These are phyloP conservation scores for Seira ritae DNA, from an alignment of 2,888 invertebrate species.

Conservation along the genomic window DNA sequence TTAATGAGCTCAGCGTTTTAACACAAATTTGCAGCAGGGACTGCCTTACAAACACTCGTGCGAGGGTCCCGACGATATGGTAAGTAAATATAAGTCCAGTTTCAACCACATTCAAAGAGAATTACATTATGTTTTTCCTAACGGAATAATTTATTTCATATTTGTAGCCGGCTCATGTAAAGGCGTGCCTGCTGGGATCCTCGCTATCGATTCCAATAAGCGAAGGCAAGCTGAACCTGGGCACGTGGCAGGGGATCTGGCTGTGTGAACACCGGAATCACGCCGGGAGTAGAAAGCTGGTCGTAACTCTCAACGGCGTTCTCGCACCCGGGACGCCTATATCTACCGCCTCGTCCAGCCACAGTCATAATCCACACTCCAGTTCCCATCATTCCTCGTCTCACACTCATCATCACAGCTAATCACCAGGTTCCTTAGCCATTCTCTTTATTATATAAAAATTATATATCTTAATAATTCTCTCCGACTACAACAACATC, in stretches of 20 bases:
- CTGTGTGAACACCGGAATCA: conserved; percentile 98
- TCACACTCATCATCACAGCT: conserved; percentile 71
- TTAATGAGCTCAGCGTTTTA: conserved; percentile 65
- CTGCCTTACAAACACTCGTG: conserved; percentile 96
- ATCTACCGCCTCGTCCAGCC: conserved; percentile 72
- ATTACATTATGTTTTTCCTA: background rate
- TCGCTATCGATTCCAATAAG: conserved; percentile 97
- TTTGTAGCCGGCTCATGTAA: conserved; percentile 98
- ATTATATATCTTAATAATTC: conserved; percentile 23
- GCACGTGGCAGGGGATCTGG: conserved; percentile 94
- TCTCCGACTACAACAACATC: conserved; percentile 33
- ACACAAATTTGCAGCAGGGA: conserved; percentile 78
- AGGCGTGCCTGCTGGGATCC: conserved; percentile 96
- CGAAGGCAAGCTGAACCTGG: conserved; percentile 94
- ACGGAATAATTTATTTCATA: background rate
- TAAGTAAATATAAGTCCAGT: conserved; percentile 77
- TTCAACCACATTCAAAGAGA: background rate
- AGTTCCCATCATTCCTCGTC: conserved; percentile 70
- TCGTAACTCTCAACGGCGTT: conserved; percentile 93
- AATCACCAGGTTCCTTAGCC: conserved; percentile 71
- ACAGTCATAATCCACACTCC: conserved; percentile 68
- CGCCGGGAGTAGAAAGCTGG: conserved; percentile 92
- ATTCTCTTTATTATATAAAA: conserved; percentile 57
- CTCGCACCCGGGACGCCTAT: conserved; percentile 76
- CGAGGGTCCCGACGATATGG: conserved; percentile 99